A percentile compares a stretch with the other conserved stretches of the same genome.
These are phyloP conservation scores for Enteromius thamalakanensis DNA, from an alignment of 2,797 vertebrate genomes.

Conservation along the genomic window DNA sequence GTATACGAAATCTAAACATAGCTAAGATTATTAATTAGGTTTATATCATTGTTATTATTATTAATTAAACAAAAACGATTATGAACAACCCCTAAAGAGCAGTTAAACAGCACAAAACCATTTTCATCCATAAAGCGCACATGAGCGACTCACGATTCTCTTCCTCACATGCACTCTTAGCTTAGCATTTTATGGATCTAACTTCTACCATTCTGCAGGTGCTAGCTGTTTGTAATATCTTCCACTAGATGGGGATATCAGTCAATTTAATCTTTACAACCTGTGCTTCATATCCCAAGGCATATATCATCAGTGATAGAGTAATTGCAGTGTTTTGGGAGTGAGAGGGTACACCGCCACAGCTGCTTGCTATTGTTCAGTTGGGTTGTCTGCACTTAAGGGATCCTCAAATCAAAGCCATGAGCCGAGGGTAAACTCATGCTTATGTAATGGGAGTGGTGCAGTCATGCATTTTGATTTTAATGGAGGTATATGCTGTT, in stretches of 20 bases:
- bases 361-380: slow-evolving; percentile 36
- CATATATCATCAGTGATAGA: slow-evolving; percentile 8
- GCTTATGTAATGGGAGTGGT: slow-evolving; percentile 26
- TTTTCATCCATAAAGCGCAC: background rate
- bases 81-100: background rate
- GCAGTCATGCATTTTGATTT: slow-evolving; percentile 39
- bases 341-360: slow-evolving; percentile 12
- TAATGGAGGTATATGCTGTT: slow-evolving; percentile 39
- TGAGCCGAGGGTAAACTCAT: slow-evolving; percentile 17
- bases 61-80: background rate
- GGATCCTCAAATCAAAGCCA: slow-evolving; percentile 32
- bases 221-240: slow-evolving; percentile 59
- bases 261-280: slow-evolving; percentile 63
- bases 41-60: background rate
- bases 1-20: background rate
- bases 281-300: background rate
- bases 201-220: slow-evolving; percentile 38
- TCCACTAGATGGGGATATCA: slow-evolving; percentile 79
- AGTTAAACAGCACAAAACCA: background rate
- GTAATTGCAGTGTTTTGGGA: background rate
- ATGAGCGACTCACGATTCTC: no score
- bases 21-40: background rate
- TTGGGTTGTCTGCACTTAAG: slow-evolving; percentile 10
- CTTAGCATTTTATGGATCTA: slow-evolving; percentile 37
- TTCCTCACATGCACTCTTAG: background rate